A percentile compares a stretch with the other conserved stretches of the same genome.
phyloP scores from a whole-genome alignment of 2,113 vertebrate species.

The Penelope pileata region DNA sequence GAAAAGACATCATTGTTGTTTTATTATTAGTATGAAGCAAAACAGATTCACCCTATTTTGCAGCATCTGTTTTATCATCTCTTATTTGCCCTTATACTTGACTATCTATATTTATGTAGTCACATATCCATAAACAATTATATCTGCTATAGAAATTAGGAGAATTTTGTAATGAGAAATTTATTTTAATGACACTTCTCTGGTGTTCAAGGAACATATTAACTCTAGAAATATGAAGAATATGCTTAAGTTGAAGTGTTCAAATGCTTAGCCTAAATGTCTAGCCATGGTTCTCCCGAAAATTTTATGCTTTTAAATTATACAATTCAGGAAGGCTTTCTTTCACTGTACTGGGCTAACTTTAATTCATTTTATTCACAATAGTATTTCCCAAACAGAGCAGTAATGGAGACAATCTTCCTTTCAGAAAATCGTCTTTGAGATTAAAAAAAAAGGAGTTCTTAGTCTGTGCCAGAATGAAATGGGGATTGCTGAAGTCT shows the following conservation, averaged over 20 bases:
- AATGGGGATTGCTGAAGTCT: not conserved
- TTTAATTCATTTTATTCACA: not conserved
- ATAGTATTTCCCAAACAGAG: slow-evolving; percentile 22
- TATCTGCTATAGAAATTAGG: not conserved
- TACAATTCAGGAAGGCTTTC: not conserved
- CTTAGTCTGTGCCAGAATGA: not conserved
- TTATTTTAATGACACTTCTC: not conserved
- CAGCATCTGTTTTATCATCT: not conserved
- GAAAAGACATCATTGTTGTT: accelerated
- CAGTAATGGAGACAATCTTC: not conserved
- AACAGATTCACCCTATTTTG: not conserved
- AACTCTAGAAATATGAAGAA: not conserved
- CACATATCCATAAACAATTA: not conserved
- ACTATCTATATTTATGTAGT: not conserved
- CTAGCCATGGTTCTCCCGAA: slow-evolving; percentile 1
- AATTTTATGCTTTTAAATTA: slow-evolving; percentile 9
- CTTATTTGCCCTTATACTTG: not conserved
- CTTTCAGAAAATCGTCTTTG: not conserved
- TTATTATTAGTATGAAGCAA: not conserved
- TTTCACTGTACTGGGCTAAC: not conserved
- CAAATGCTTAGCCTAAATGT: slow-evolving; percentile 27
- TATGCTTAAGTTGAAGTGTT: not conserved
- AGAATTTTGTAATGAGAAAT: not conserved
- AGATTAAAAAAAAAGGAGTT: not conserved
- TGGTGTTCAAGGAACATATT: not conserved